phyloP scores from a whole-genome alignment of 2,888 invertebrate species.

The Craniophora ligustri region DNA sequence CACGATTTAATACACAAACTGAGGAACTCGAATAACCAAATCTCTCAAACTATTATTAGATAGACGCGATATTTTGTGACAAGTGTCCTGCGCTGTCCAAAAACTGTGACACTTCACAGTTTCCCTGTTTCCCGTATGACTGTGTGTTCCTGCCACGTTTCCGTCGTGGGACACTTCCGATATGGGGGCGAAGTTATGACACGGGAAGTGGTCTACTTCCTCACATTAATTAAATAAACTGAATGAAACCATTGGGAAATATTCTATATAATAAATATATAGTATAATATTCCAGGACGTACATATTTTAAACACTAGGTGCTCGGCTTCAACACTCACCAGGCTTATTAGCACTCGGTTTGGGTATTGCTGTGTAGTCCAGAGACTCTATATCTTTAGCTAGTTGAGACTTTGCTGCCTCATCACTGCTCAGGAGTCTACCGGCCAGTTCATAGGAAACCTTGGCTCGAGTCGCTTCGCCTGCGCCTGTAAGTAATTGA shows the following conservation, averaged over 20 bases:
- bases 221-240: no score
- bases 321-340: constrained; percentile 59
- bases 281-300: no score
- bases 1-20: no score
- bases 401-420: constrained; percentile 73
- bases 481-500: constrained; percentile 74
- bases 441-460: constrained; percentile 90
- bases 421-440: constrained; percentile 86
- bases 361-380: constrained; percentile 62
- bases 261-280: no score
- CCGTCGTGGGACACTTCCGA: neutral
- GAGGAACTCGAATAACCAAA: no score
- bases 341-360: constrained; percentile 55
- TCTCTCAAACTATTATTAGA: no score
- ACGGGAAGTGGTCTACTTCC: neutral
- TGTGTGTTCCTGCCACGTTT: neutral
- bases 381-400: constrained; percentile 76
- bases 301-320: no score
- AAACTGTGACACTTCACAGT: neutral
- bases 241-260: no score
- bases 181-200: neutral
- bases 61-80: no score
- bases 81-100: no score
- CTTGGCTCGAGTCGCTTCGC: constrained; percentile 89
- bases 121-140: neutral